These are phyloP conservation scores for Ptychadena robeensis DNA, from an alignment of 2,797 vertebrate genomes.

Conservation along the genomic window DNA sequence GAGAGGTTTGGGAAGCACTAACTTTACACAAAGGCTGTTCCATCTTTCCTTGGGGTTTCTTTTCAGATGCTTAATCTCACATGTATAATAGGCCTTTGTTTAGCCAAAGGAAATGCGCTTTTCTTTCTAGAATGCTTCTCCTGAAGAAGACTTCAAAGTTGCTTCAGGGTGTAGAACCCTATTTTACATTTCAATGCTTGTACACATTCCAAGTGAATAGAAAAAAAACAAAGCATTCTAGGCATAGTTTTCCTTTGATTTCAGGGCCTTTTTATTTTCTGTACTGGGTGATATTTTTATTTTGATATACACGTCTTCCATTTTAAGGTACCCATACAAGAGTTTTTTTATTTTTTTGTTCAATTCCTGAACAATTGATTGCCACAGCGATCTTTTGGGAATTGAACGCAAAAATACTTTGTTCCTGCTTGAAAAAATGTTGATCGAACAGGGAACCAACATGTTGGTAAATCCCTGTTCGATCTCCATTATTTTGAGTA, in stretches of 20 bases:
- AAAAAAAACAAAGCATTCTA: constrained; percentile 3
- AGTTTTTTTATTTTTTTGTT: no score
- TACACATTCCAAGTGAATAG: constrained; percentile 10
- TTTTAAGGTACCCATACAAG: no score
- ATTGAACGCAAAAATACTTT: no score
- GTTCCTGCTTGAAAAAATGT: no score
- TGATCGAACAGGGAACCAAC: no score
- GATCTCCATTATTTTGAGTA: no score
- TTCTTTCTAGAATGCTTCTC: constrained; percentile 15
- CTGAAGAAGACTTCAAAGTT: constrained; percentile 28
- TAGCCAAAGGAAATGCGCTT: constrained; percentile 22
- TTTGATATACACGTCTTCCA: background rate
- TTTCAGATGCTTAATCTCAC: constrained; percentile 9
- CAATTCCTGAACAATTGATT: no score
- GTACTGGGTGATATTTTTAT: background rate
- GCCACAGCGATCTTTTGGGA: no score
- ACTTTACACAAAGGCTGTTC: constrained; percentile 11
- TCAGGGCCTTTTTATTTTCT: background rate
- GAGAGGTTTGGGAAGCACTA: constrained; percentile 16
- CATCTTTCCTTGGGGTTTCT: constrained; percentile 3
- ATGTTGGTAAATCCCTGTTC: no score
- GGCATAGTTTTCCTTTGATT: background rate
- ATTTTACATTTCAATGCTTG: constrained; percentile 6
- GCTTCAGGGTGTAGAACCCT: constrained; percentile 15
- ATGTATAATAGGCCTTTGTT: constrained; percentile 30